Percentiles rank a stretch among this genome's conserved stretches.
phyloP scores from a whole-genome alignment of 2,113 vertebrate genomes.

The Strix aluco region DNA sequence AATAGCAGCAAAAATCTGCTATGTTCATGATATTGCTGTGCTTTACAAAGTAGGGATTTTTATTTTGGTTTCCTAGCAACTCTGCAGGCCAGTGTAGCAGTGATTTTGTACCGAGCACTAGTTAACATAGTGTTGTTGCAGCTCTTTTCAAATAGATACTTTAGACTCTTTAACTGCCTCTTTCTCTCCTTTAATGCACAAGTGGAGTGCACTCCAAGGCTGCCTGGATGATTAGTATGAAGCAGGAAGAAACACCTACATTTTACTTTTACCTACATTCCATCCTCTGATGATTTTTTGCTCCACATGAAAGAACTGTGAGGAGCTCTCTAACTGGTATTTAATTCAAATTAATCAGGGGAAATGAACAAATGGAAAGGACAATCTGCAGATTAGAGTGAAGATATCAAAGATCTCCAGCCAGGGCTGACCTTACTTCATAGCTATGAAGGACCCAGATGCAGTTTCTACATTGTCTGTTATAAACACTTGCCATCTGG shows the following conservation, averaged over 20 bases:
- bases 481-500: neutral
- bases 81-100: neutral
- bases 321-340: neutral
- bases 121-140: neutral
- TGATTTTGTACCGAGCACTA: neutral
- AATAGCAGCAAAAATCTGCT: neutral
- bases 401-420: neutral
- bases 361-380: neutral
- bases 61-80: conserved; percentile 36
- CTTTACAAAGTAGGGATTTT: neutral
- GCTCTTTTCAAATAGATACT: neutral
- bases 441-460: neutral
- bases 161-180: neutral
- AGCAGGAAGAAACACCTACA: neutral
- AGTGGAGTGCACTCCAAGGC: neutral
- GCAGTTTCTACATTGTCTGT: neutral
- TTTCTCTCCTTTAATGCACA: neutral
- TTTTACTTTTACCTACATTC: neutral
- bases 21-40: neutral
- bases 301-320: neutral
- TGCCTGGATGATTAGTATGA: neutral
- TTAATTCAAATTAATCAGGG: neutral
- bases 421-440: neutral
- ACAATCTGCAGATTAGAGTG: neutral
- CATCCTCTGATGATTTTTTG: neutral